phyloP scores from a whole-genome alignment of 1,140 invertebrate species.

The Geopemphigus sp. region DNA sequence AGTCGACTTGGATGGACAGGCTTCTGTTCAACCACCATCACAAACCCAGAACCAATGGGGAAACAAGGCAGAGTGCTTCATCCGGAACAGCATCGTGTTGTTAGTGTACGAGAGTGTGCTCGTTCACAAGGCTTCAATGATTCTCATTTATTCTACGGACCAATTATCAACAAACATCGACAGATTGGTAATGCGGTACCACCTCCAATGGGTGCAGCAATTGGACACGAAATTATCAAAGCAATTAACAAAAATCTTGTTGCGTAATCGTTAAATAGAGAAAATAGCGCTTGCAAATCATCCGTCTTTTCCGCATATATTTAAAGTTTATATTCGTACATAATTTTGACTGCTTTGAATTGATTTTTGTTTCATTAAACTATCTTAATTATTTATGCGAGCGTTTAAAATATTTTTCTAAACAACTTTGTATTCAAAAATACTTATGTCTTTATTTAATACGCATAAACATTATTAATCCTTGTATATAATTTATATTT shows the following conservation, averaged over 20 bases:
- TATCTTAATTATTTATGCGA: too few relatives aligned
- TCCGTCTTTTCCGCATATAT: too few relatives aligned
- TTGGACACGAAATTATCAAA: constrained; percentile 74
- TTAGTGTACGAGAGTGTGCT: constrained; percentile 83
- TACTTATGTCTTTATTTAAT: too few relatives aligned
- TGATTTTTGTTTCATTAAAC: too few relatives aligned
- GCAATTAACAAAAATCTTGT: background rate
- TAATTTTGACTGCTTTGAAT: too few relatives aligned
- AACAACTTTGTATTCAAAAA: too few relatives aligned
- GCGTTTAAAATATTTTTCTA: too few relatives aligned
- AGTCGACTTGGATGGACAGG: constrained; percentile 80
- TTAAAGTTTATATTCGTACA: too few relatives aligned
- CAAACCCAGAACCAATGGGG: constrained; percentile 89
- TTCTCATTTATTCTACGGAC: constrained; percentile 73
- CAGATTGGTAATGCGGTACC: constrained; percentile 83
- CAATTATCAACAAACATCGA: constrained; percentile 74
- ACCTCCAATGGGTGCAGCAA: constrained; percentile 71
- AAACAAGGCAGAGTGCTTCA: constrained; percentile 78
- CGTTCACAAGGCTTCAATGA: constrained; percentile 85
- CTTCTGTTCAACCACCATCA: constrained; percentile 81
- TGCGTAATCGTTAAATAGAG: too few relatives aligned
- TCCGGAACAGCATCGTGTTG: constrained; percentile 75
- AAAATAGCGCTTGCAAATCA: too few relatives aligned
- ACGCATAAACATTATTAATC: too few relatives aligned
- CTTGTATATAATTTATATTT: too few relatives aligned